Percentiles rank a stretch among this genome's conserved stretches.
Evolutionary conservation across 2,888 invertebrate genomes (phyloP).

Genomic region (Athalia circularis): DNA sequence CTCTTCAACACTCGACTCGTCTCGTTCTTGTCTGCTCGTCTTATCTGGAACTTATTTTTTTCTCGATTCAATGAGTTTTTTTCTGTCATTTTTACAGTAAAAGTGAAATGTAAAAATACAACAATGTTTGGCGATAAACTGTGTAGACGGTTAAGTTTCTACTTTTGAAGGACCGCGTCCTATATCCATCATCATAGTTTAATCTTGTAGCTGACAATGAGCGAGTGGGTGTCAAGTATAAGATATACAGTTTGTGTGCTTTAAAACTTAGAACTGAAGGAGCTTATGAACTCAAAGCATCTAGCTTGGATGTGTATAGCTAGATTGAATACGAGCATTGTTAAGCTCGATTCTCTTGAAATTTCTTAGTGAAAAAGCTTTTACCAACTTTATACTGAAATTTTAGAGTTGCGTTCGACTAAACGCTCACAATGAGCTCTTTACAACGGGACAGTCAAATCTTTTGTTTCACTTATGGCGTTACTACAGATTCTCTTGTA

Average conservation of each 20-base stretch:
- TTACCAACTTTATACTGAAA: neutral
- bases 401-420: neutral
- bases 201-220: neutral
- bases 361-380: neutral
- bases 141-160: too few relatives aligned
- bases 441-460: too few relatives aligned
- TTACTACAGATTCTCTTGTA: too few relatives aligned
- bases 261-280: constrained; percentile 7
- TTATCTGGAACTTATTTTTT: too few relatives aligned
- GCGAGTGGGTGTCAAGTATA: neutral
- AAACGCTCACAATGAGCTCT: neutral
- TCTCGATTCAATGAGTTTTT: too few relatives aligned
- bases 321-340: constrained; percentile 23
- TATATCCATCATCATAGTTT: constrained; percentile 1
- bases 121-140: too few relatives aligned
- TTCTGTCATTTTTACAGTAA: too few relatives aligned
- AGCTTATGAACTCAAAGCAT: neutral
- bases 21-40: too few relatives aligned
- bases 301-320: neutral
- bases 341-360: constrained; percentile 1
- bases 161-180: constrained; percentile 13
- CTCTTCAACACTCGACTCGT: too few relatives aligned
- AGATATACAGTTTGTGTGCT: neutral
- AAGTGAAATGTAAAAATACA: too few relatives aligned
- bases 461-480: too few relatives aligned